These are phyloP conservation scores for Nymphalis io DNA, from an alignment of 1,140 invertebrate species.

Conservation along the genomic window DNA sequence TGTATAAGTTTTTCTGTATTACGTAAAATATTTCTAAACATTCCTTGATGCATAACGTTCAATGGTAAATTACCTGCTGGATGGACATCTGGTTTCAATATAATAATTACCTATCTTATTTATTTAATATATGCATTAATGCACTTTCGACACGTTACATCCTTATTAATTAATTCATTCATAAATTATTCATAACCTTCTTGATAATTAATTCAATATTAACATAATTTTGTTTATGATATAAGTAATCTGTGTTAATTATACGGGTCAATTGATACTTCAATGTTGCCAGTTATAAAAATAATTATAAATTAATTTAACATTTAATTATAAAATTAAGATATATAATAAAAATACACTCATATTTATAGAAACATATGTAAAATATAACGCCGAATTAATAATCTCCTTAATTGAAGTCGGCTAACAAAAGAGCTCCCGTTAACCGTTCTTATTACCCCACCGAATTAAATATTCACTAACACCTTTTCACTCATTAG, in stretches of 20 bases:
- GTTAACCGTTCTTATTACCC: not conserved
- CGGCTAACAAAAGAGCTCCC: not conserved
- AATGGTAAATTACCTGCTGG: too few species aligned
- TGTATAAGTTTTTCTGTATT: too few species aligned
- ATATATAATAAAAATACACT: too few species aligned
- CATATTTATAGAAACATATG: too few species aligned
- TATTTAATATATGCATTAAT: not conserved
- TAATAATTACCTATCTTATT: too few species aligned
- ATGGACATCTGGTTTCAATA: too few species aligned
- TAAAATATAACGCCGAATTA: too few species aligned
- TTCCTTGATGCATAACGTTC: too few species aligned
- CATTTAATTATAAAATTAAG: too few species aligned
- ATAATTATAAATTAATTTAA: too few species aligned
- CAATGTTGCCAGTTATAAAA: not conserved
- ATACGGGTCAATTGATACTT: not conserved
- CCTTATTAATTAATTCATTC: not conserved
- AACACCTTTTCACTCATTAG: conserved; percentile 26
- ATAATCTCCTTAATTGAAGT: too few species aligned
- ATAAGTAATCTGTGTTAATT: not conserved
- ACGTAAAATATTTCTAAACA: too few species aligned
- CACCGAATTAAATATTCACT: not conserved
- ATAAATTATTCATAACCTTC: not conserved
- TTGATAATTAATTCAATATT: conserved; percentile 1
- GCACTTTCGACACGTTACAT: not conserved
- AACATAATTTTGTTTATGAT: conserved; percentile 4